Evolutionary conservation across 2,888 invertebrate species (phyloP), one percentile per base, ranked within the genome.

Genomic region (Tipula vernalis): DNA sequence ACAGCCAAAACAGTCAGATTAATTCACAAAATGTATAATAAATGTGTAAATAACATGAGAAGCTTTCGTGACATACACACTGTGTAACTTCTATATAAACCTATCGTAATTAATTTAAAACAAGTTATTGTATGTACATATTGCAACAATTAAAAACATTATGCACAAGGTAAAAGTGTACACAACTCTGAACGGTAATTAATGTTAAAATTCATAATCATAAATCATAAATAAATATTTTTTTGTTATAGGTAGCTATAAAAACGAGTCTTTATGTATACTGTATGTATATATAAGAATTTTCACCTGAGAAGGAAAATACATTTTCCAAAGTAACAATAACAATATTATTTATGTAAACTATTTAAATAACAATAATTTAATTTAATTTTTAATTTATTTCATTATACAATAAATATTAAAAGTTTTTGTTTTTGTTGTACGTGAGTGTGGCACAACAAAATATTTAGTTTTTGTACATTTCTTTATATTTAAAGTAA

Each of bases 291-390:
- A 51, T 12, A 51, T 8, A 51, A 51, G 6, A 71, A 71, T 71
- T 18, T 71, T 71, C 71, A 71, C 71, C 71, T 71, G 71, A 71
- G 28, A 10, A 57, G 5, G 51, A 57, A 57, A 15, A 15, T 57
- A 57, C 5, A 57, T 28, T 71, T 71, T 71, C 71, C 71, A 71
- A 71, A 71, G 18, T 71, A 51, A 15, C 51, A 51, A 71, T 71
- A 71, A 71, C 2, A 71, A 71, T 71, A 71, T 28, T 71, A 71
- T 71, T 71, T 71, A 71, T 71, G 71, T 71, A 71, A 71, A 71
- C 71, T 71, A 71, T 71, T 71, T 71, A 71, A 71, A 71, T 71
- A 71, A 71, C 71, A 71, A 71, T 71, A 71, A 71, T 71, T 71
- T 71, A 71, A 71, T 71, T 71, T n/a, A n/a, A 71, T 71, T 28